These are phyloP conservation scores for Octodonta nipae DNA, from an alignment of 2,888 invertebrate species.

Conservation along the genomic window DNA sequence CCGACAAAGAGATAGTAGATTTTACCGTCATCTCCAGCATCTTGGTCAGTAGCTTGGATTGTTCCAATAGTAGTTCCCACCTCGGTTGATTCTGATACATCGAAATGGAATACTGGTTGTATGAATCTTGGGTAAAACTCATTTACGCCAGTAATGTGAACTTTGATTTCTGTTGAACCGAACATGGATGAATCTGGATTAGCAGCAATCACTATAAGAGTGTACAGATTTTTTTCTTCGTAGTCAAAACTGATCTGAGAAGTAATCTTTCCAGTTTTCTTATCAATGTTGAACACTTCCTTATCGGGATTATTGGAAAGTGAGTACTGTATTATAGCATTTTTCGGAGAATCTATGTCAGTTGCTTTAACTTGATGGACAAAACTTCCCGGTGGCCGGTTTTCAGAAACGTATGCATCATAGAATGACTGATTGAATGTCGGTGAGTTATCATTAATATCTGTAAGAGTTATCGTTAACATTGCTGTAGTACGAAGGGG, in stretches of 20 bases:
- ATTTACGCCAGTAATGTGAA: slow-evolving; percentile 74
- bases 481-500: slow-evolving; percentile 63
- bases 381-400: slow-evolving; percentile 58
- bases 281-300: slow-evolving; percentile 64
- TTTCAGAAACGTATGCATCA: slow-evolving; percentile 70
- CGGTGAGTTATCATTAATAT: slow-evolving; percentile 89
- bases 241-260: slow-evolving; percentile 73
- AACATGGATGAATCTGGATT: slow-evolving; percentile 78
- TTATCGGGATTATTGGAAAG: slow-evolving; percentile 64
- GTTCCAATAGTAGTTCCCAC: slow-evolving; percentile 74
- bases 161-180: slow-evolving; percentile 55
- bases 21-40: slow-evolving; percentile 73
- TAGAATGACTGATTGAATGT: slow-evolving; percentile 65
- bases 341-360: slow-evolving; percentile 78
- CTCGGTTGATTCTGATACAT: slow-evolving; percentile 82
- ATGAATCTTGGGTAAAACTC: slow-evolving; percentile 80
- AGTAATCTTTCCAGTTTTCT: slow-evolving; percentile 60
- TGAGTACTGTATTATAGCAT: slow-evolving; percentile 72
- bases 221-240: slow-evolving; percentile 66
- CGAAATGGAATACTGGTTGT: slow-evolving; percentile 81
- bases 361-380: slow-evolving; percentile 64
- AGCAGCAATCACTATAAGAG: slow-evolving; percentile 63
- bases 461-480: slow-evolving; percentile 73
- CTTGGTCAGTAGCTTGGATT: slow-evolving; percentile 79
- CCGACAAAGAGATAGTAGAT: slow-evolving; percentile 88